Base-by-base conservation (phyloP, 2,113 vertebrate genomes). In the Scopus umbretta region DNA sequence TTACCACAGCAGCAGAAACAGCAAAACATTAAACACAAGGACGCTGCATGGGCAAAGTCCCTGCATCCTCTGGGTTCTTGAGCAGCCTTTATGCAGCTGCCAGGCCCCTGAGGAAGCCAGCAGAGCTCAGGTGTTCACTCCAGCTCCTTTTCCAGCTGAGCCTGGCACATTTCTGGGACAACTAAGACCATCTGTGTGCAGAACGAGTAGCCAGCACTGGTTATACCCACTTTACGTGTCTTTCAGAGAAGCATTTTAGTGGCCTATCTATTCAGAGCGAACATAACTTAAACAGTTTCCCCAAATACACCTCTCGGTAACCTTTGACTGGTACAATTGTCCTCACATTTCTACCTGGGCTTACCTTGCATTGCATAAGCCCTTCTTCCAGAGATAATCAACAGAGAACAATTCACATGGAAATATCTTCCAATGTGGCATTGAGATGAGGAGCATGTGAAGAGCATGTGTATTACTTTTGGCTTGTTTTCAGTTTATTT, bases 1-100 rank as follows among this genome's bases (percentile, higher is more conserved):
- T 94, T 94, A 90, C 94, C 94, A 91, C 86, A 95, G 86, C 90
- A 91, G 92, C 94, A 81, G 81, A 50, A 87, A 80, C 80, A 94
- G 91, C 88, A 91, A 91, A 94, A 90, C 74, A 85, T 58, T 86
- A 63, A 93, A 90, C 86, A 90, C 25, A 20, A 55, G 38, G 76
- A 84, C 16, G 12, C 59, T 4, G 4, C 42, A 53, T 40, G 73
- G 78, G 84, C 92, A 95, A 92, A 75, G 36, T 45, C 84, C 23
- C 73, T 61, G 58, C 20, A 23, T 80, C 89, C 89, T 85, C 62
- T 0, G 0, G 78, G 40, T 8, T 58, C 5, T 0, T 26, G 27
- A 92, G 49, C 56, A 58, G 45, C 40, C 17, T 81, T 74, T 63
- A 10, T 61, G 58, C 36, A 79, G 80, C 68, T 95, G 70, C 73